Evolutionary conservation across 2,797 vertebrate genomes (phyloP).

Genomic region (Pangasius djambal): DNA sequence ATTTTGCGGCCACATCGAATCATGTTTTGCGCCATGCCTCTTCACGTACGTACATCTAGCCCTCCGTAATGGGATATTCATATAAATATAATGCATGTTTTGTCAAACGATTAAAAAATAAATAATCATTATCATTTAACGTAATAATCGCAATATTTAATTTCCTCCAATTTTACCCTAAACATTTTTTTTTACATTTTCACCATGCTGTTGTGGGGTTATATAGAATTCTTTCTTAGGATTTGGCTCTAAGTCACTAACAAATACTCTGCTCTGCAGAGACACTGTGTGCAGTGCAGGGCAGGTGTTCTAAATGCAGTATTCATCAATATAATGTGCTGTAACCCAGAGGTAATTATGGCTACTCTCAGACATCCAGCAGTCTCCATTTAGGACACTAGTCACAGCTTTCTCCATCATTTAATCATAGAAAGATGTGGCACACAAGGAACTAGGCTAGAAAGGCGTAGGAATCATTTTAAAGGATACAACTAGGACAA

Average conservation of each 20-base stretch:
- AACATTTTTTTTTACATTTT: too few species aligned
- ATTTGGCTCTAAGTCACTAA: constrained; percentile 4
- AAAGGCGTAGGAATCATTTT: not conserved
- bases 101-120: too few species aligned
- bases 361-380: not conserved
- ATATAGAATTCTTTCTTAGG: not conserved
- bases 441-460: not conserved
- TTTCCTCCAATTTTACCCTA: too few species aligned
- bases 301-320: constrained; percentile 9
- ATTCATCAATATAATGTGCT: constrained; percentile 13
- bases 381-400: not conserved
- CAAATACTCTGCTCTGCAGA: not conserved
- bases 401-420: constrained; percentile 19
- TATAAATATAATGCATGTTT: not conserved
- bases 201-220: too few species aligned
- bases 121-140: too few species aligned
- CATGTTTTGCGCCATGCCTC: not conserved
- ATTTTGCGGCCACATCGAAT: not conserved
- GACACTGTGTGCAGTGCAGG: not conserved
- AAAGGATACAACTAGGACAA: not conserved
- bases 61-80: too few species aligned
- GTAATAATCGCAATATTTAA: too few species aligned
- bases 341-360: constrained; percentile 14
- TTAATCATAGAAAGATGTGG: not conserved
- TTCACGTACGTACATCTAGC: not conserved